These are phyloP conservation scores for Thamnophis sirtalis DNA, from an alignment of 2,113 vertebrate genomes.

Conservation along the genomic window DNA sequence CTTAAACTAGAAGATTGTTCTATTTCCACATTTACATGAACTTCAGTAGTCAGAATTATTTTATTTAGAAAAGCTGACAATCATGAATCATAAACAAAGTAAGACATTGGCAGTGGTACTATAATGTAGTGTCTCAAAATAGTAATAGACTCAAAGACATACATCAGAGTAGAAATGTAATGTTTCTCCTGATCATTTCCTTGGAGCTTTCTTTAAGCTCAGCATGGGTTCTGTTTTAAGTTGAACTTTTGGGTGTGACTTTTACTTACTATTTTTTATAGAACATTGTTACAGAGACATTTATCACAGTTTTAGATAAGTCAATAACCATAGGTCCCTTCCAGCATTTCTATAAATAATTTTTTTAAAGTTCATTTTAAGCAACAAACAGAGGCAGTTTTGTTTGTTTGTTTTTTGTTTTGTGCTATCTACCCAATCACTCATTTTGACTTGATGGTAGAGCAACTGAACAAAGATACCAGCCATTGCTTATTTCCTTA, in stretches of 20 bases:
- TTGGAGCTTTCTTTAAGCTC: background rate
- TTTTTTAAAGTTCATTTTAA: background rate
- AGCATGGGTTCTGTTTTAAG: background rate
- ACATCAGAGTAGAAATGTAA: background rate
- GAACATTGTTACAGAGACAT: background rate
- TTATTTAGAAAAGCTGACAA: background rate
- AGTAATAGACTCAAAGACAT: background rate
- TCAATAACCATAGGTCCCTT: background rate
- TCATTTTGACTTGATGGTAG: background rate
- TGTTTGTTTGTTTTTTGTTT: background rate
- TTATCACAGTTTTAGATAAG: background rate
- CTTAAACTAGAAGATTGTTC: background rate
- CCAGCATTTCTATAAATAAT: background rate
- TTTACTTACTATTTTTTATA: background rate
- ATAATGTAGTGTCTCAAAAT: background rate
- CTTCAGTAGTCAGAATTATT: background rate
- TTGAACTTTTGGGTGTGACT: background rate
- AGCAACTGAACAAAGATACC: background rate
- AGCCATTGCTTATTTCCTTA: background rate
- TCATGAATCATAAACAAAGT: background rate
- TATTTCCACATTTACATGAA: background rate
- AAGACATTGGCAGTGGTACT: background rate
- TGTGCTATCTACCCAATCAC: background rate
- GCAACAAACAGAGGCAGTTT: background rate
- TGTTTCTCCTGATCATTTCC: background rate